Evolutionary conservation across 2,888 invertebrate species (phyloP).

Genomic region (Noctua comes): DNA sequence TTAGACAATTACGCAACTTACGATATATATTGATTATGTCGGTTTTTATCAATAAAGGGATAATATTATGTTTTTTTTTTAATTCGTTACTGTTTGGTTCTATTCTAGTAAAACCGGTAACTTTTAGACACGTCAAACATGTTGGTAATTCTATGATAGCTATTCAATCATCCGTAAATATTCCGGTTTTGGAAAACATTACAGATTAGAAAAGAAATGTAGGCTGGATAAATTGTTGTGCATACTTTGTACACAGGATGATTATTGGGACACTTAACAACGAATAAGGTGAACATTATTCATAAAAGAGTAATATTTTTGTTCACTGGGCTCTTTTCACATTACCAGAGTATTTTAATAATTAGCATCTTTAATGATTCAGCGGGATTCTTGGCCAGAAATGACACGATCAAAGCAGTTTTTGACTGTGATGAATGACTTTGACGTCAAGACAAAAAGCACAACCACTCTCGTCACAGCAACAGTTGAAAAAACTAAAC

Average conservation of each 20-base stretch:
- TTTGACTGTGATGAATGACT: not conserved
- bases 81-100: not conserved
- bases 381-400: not conserved
- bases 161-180: constrained; percentile 20
- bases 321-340: not conserved
- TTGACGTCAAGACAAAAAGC: not conserved
- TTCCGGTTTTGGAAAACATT: not conserved
- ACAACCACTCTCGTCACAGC: not conserved
- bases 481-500: not conserved
- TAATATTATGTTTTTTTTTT: not conserved
- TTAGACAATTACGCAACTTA: too few relatives aligned
- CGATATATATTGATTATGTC: too few relatives aligned
- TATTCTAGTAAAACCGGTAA: not conserved
- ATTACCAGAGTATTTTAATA: not conserved
- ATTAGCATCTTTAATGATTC: not conserved
- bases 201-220: not conserved
- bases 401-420: not conserved
- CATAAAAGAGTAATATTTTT: not conserved
- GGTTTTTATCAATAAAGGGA: too few relatives aligned
- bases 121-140: too few relatives aligned
- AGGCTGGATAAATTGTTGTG: not conserved
- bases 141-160: not conserved
- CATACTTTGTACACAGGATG: not conserved
- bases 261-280: not conserved
- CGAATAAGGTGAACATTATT: not conserved